A percentile compares a stretch with the other conserved stretches of the same genome.
These are phyloP conservation scores for Glossophaga mutica DNA, from an alignment of 2,797 vertebrate species.

Conservation along the genomic window DNA sequence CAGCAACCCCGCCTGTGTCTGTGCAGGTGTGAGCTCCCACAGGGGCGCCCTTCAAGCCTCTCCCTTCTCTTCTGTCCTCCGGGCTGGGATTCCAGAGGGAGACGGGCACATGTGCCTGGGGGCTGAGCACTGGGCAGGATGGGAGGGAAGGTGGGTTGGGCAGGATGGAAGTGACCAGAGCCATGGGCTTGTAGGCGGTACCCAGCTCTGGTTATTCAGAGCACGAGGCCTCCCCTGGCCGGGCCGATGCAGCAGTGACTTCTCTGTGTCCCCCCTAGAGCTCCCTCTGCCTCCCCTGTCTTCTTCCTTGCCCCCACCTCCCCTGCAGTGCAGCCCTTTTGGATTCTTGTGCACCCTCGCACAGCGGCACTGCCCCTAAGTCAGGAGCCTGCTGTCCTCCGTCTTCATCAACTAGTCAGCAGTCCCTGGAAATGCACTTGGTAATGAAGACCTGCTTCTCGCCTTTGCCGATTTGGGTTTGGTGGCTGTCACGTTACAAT, in stretches of 20 bases:
- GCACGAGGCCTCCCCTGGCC: neutral
- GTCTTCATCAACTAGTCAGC: neutral
- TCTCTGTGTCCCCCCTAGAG: neutral
- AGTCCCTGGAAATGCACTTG: neutral
- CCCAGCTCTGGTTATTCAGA: rapidly evolving
- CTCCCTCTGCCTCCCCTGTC: neutral
- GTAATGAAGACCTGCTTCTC: neutral
- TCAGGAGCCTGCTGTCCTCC: rapidly evolving
- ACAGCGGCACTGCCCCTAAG: neutral
- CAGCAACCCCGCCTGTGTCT: neutral
- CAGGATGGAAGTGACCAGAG: neutral
- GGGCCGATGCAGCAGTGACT: too few species aligned
- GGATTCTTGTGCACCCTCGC: neutral
- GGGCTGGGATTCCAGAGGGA: neutral
- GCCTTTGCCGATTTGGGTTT: neutral
- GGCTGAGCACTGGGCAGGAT: rapidly evolving
- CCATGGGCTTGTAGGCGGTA: rapidly evolving
- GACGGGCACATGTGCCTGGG: neutral
- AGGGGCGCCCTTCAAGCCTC: rapidly evolving
- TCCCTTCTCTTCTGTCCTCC: neutral
- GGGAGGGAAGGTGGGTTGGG: neutral
- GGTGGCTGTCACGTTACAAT: neutral
- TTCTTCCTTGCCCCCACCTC: neutral
- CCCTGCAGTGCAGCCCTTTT: rapidly evolving
- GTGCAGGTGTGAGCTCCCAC: neutral